Evolutionary conservation across 2,797 vertebrate species (phyloP), one percentile per base, ranked within the genome.

Genomic region (Linurgus olivaceus): DNA sequence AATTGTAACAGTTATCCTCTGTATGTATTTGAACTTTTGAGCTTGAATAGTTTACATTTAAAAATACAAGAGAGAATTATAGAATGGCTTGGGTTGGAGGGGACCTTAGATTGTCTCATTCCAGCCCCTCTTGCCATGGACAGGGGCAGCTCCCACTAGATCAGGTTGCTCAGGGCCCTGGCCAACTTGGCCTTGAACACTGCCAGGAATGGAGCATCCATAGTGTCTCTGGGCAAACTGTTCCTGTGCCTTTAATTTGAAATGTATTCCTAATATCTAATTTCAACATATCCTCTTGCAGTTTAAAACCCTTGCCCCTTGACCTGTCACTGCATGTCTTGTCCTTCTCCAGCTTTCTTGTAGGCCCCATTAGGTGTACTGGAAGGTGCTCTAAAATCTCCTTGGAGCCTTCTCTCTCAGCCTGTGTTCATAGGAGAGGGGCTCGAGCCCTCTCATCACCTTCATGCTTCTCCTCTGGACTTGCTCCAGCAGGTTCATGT

Each of bases 21-120:
- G 10, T 73, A 16, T 80, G 23, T 67, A 14, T 87, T 91, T 91
- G 47, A 92, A 78, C 42, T 78, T 78, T 91, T 10, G 12, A 26
- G 37, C 19, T 68, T 89, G 67, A 70, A 35, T 79, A 82, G 21
- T 72, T 88, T 73, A 33, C 33, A 19, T 51, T 91, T 82, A 28
- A 87, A 87, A 57, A 70, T 82, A 31, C 3, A 5, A 25, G 78
- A 82, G 24, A 81, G 47, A 52, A 25, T 70, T 48, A 17, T 6
- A 29, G 28, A 57, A 44, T 57, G 17, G 35, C 21, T 82, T 62
- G 42, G 28, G 11, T 62, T 75, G 70, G 48, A 68, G n/a, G 15
- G 21, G 31, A 21, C 19, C 10, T 62, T 42, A 37, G 31, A 24
- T 42, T 7, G 5, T 68, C 7, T 44, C 17, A 28, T 82, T 88